Evolutionary conservation across 1,140 invertebrate genomes (phyloP).

Genomic region (Bursaphelenchus mucronatus): DNA sequence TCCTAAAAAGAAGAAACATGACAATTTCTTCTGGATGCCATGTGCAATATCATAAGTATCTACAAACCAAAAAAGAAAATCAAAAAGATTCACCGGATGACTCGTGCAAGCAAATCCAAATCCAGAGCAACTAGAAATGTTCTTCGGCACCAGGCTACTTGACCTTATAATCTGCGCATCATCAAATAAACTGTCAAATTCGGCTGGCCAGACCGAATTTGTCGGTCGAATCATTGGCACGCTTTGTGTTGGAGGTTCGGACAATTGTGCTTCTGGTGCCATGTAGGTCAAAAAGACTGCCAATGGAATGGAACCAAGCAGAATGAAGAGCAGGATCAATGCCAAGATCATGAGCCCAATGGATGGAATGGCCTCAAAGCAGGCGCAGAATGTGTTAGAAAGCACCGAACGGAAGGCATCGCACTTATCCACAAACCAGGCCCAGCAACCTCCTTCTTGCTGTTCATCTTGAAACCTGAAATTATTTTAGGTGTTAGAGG

Average conservation of each 20-base stretch:
- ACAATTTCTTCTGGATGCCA: constrained; percentile 15
- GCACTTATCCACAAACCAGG: constrained; percentile 13
- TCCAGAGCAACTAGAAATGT: constrained; percentile 33
- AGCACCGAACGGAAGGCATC: constrained; percentile 10
- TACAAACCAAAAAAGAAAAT: background rate
- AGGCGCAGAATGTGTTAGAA: constrained; percentile 35
- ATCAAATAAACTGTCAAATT: constrained; percentile 2
- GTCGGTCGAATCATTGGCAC: background rate
- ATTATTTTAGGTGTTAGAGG: no score
- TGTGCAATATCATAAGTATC: background rate
- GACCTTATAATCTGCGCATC: background rate
- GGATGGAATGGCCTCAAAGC: constrained; percentile 39
- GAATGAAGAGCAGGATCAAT: constrained; percentile 31
- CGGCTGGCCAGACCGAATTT: background rate
- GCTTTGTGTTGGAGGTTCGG: background rate
- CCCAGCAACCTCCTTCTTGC: constrained; percentile 11
- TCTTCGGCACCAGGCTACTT: constrained; percentile 26
- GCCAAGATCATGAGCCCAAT: constrained; percentile 34
- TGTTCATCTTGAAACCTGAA: background rate
- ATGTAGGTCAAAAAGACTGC: constrained; percentile 41
- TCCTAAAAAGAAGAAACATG: constrained; percentile 23
- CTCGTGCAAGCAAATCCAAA: constrained; percentile 40
- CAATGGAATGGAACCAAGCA: constrained; percentile 38
- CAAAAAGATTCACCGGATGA: constrained; percentile 32
- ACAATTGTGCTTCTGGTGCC: constrained; percentile 3